Base-by-base conservation (phyloP, 2,113 vertebrate genomes). In the Heliornis fulica region DNA sequence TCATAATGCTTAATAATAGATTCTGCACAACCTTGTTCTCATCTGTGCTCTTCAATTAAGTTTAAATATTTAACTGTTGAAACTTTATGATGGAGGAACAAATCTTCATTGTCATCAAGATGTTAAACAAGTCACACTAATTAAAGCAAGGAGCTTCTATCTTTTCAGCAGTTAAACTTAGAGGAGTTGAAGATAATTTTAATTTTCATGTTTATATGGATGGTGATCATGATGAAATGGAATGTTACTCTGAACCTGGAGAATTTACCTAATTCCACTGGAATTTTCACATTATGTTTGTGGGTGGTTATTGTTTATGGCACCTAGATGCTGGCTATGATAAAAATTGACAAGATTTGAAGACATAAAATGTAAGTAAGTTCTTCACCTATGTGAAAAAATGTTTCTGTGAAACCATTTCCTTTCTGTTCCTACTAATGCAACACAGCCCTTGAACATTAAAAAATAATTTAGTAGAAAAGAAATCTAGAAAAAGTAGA, bases 31-130 rank as follows among this genome's bases (percentile, higher is more conserved):
- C 63, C 78, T 95, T n/a, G 4, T 81, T 84, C 32, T 83, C 40
- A 93, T 51, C 38, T 15, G 94, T 93, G 19, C 10, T 95, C 87
- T 95, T 77, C 5, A 15, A 75, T 90, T 92, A 91, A 84, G 50
- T 88, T 96, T 71, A 86, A 95, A 86, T 91, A 92, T 88, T 82
- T 91, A 79, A 57, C 38, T 74, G 23, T 36, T 59, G 17, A 77
- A 92, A 84, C 2, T 2, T 78, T 64, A 48, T 40, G 16, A 59
- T 18, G 11, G 23, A 95, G 41, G 23, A 10, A 59, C 45, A 64
- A 89, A 85, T 72, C 68, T 90, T 92, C 41, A 74, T 80, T 85
- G n/a, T 54, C 57, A 91, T 56, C 75, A 82, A 95, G 84, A 68
- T 20, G 4, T 88, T 94, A 94, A 96, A 85, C 6, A 81, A 29